A percentile compares a stretch with the other conserved stretches of the same genome.
These are phyloP conservation scores for Pampusana beccarii DNA, from an alignment of 2,113 vertebrate genomes.

Conservation along the genomic window DNA sequence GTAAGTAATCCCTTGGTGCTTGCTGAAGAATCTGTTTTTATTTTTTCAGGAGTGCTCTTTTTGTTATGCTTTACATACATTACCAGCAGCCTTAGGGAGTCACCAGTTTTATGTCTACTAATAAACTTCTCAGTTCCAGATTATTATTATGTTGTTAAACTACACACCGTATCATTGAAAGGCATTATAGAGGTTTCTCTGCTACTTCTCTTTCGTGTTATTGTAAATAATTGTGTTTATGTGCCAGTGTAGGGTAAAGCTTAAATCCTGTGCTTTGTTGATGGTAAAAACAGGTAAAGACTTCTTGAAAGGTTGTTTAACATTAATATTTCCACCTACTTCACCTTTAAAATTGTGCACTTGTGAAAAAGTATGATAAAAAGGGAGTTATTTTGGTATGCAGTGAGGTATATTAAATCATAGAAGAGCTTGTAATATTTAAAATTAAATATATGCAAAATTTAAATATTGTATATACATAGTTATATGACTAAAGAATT, in stretches of 20 bases:
- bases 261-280: neutral
- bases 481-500: neutral
- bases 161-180: neutral
- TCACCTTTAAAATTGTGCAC: neutral
- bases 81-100: neutral
- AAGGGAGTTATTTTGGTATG: neutral
- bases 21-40: neutral
- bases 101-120: neutral
- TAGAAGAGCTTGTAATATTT: neutral
- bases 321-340: neutral
- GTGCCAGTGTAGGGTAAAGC: neutral
- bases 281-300: neutral
- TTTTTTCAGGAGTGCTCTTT: neutral
- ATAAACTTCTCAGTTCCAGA: neutral
- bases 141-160: conserved; percentile 22
- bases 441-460: neutral
- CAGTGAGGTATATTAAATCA: neutral
- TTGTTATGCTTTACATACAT: neutral
- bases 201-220: neutral
- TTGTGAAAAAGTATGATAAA: neutral
- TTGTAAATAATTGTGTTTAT: neutral
- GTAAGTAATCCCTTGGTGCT: accelerated
- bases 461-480: neutral
- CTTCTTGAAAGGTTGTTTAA: neutral
- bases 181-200: neutral